These are phyloP conservation scores for Sardina pilchardus DNA, from an alignment of 2,113 vertebrate species.

Conservation along the genomic window DNA sequence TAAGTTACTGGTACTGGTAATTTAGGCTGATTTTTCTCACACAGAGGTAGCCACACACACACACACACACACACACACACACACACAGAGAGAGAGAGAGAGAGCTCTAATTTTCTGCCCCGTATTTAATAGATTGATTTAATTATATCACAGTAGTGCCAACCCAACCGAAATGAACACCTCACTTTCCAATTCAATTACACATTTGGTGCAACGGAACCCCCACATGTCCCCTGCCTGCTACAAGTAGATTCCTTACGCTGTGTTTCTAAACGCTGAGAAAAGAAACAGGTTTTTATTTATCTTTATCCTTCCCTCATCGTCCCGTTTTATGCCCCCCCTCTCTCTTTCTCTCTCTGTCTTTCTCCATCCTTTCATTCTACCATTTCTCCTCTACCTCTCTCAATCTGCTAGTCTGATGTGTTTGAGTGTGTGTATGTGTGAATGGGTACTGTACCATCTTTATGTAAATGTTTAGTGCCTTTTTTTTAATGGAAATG, in stretches of 20 bases:
- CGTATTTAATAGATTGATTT: slow-evolving; percentile 38
- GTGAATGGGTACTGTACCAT: no score
- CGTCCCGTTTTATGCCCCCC: no score
- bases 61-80: slow-evolving; percentile 21
- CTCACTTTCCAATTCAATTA: slow-evolving; percentile 50
- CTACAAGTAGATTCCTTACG: no score
- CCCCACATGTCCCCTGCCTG: no score
- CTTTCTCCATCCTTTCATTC: no score
- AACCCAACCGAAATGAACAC: slow-evolving; percentile 40
- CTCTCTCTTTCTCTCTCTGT: no score
- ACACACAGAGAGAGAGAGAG: slow-evolving; percentile 24
- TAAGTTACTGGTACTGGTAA: slow-evolving; percentile 5
- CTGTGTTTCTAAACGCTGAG: neutral
- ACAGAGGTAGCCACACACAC: slow-evolving; percentile 22
- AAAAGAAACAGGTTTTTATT: neutral
- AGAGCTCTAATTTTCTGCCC: neutral
- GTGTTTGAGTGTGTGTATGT: slow-evolving; percentile 33
- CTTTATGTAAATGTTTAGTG: slow-evolving; percentile 8
- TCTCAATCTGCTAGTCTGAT: neutral
- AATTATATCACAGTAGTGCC: slow-evolving; percentile 40
- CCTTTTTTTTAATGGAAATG: no score
- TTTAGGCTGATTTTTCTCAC: slow-evolving; percentile 23
- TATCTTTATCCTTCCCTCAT: neutral
- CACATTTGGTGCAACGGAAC: slow-evolving; percentile 40
- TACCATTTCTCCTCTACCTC: neutral